Conservation (phyloP, 1,140 invertebrate genomes). For the Rhynchophorus ferrugineus region DNA sequence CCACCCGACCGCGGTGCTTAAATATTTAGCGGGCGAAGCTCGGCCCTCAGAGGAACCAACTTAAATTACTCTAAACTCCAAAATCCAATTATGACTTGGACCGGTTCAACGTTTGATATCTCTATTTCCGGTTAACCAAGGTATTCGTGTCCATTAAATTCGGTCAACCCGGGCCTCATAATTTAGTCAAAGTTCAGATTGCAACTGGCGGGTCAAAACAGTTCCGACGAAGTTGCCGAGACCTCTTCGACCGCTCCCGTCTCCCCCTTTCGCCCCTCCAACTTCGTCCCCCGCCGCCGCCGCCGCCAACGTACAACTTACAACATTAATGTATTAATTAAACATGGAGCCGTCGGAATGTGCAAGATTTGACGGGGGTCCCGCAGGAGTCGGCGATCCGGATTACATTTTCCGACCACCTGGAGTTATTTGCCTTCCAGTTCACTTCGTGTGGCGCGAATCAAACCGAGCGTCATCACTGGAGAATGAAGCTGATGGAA, state of each 20-base stretch:
- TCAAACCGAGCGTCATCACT: too few species aligned
- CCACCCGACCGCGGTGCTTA: background rate
- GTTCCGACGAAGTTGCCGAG: slow-evolving; percentile 13
- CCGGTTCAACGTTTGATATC: slow-evolving; percentile 17
- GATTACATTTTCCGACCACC: too few species aligned
- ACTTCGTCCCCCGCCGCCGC: background rate
- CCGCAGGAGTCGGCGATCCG: background rate
- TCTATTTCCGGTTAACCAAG: slow-evolving; percentile 21
- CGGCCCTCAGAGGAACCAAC: slow-evolving; percentile 4
- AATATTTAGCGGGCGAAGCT: background rate
- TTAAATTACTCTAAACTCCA: slow-evolving; percentile 15
- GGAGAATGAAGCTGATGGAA: too few species aligned
- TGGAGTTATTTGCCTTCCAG: too few species aligned
- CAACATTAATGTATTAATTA: slow-evolving; percentile 17
- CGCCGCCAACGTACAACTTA: slow-evolving; percentile 2
- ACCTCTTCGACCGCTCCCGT: slow-evolving; percentile 4
- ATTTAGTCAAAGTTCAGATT: slow-evolving; percentile 25
- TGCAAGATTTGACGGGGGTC: slow-evolving; percentile 13
- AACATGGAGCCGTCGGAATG: slow-evolving; percentile 6
- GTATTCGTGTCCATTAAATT: slow-evolving; percentile 23
- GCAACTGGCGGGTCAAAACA: slow-evolving; percentile 1
- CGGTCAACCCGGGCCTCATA: slow-evolving; percentile 18
- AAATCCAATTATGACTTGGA: slow-evolving; percentile 21
- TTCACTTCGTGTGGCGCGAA: too few species aligned
- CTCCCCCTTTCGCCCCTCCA: background rate